Conservation (phyloP, 2,797 vertebrate genomes). For the Syndactyla subalaris region DNA sequence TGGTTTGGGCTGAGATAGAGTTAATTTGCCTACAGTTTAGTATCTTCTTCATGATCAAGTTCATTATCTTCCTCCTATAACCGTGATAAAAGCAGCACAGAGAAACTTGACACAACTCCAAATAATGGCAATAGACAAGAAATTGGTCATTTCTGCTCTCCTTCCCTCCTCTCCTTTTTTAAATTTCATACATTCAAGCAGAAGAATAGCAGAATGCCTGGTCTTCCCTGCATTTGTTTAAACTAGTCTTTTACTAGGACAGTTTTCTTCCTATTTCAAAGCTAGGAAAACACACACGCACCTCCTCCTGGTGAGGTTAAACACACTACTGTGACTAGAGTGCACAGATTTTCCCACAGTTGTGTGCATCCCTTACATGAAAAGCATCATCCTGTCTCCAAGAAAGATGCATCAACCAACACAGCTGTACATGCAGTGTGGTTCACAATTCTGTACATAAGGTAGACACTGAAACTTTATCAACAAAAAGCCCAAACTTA, state of each 20-base stretch:
- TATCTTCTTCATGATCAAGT: neutral
- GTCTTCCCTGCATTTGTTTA: neutral
- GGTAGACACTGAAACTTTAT: neutral
- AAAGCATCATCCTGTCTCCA: neutral
- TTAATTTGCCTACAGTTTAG: neutral
- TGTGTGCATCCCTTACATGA: neutral
- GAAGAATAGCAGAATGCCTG: neutral
- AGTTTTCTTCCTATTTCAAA: neutral
- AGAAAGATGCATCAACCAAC: neutral
- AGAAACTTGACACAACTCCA: neutral
- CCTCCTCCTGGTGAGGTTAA: neutral
- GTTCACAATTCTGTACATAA: neutral
- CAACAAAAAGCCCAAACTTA: neutral
- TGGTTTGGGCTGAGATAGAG: neutral
- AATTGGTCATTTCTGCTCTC: neutral
- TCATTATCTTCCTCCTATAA: neutral
- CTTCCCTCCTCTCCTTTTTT: neutral
- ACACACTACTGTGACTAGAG: neutral
- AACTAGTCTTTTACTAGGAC: neutral
- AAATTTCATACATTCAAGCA: neutral
- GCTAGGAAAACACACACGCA: neutral
- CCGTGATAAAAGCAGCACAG: neutral
- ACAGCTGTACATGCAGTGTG: neutral
- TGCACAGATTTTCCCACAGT: neutral
- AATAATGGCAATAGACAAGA: neutral